These are phyloP conservation scores for Brachyistius frenatus DNA, from an alignment of 2,113 vertebrate species.

Conservation along the genomic window DNA sequence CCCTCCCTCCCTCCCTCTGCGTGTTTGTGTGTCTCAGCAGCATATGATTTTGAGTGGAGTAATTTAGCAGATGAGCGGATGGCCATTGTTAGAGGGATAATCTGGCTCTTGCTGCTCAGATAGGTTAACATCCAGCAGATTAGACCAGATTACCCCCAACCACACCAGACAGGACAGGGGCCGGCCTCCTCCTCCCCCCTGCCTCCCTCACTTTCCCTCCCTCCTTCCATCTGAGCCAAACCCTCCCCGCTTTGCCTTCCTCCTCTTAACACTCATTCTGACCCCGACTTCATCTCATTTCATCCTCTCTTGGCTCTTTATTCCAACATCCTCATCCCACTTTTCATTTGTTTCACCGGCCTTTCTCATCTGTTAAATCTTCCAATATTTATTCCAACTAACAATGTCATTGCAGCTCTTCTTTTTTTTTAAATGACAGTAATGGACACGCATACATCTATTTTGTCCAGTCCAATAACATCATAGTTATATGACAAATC, in stretches of 20 bases:
- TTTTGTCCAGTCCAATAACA: too few species aligned
- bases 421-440: background rate
- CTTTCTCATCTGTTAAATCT: background rate
- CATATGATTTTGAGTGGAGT: conserved; percentile 83
- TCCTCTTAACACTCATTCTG: conserved; percentile 33
- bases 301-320: conserved; percentile 36
- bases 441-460: background rate
- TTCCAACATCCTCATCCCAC: conserved; percentile 1
- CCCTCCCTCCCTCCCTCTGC: background rate
- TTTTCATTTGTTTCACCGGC: background rate
- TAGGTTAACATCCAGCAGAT: conserved; percentile 82
- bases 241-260: conserved; percentile 9
- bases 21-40: conserved; percentile 59
- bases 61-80: conserved; percentile 81
- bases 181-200: background rate
- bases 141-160: conserved; percentile 78
- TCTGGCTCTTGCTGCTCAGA: conserved; percentile 82
- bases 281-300: conserved; percentile 31
- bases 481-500: too few species aligned
- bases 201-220: background rate
- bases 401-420: background rate
- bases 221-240: background rate
- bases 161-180: conserved; percentile 76
- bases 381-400: background rate
- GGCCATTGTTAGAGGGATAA: conserved; percentile 85